phyloP scores from a whole-genome alignment of 2,797 vertebrate species.

The Sciaenops ocellatus region DNA sequence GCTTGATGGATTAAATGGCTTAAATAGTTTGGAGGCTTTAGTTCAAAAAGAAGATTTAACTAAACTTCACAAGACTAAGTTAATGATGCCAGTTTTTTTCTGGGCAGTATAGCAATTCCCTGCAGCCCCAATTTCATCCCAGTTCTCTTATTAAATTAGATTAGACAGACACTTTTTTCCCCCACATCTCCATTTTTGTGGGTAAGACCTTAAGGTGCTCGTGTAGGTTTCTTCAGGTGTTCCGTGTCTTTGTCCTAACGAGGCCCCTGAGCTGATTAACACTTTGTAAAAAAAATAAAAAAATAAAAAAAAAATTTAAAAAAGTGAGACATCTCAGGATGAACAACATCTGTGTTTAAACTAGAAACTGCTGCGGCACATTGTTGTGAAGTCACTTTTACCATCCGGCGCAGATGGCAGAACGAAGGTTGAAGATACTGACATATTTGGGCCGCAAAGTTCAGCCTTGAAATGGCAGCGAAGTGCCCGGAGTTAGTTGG shows the following conservation, averaged over 20 bases:
- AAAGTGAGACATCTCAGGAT: slow-evolving; percentile 53
- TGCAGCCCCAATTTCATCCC: slow-evolving; percentile 44
- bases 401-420: slow-evolving; percentile 35
- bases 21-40: slow-evolving; percentile 47
- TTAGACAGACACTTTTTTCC: slow-evolving; percentile 45
- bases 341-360: slow-evolving; percentile 54
- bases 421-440: slow-evolving; percentile 61
- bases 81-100: slow-evolving; percentile 68
- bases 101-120: slow-evolving; percentile 50
- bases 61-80: slow-evolving; percentile 54
- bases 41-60: slow-evolving; percentile 49
- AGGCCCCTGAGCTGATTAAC: slow-evolving; percentile 66
- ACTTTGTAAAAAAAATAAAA: slow-evolving; percentile 24
- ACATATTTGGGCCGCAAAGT: slow-evolving; percentile 72
- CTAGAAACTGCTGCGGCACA: slow-evolving; percentile 45
- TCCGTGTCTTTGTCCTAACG: slow-evolving; percentile 45
- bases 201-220: slow-evolving; percentile 38
- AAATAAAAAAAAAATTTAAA: too few species aligned
- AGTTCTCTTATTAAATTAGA: slow-evolving; percentile 57
- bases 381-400: slow-evolving; percentile 49
- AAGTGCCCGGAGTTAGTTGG: slow-evolving; percentile 57
- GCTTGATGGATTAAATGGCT: slow-evolving; percentile 53
- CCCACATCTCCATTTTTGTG: slow-evolving; percentile 23
- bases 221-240: slow-evolving; percentile 30
- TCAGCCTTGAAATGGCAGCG: slow-evolving; percentile 57